Conservation (phyloP, 2,797 vertebrate species). For the Enteromius radiatus region DNA sequence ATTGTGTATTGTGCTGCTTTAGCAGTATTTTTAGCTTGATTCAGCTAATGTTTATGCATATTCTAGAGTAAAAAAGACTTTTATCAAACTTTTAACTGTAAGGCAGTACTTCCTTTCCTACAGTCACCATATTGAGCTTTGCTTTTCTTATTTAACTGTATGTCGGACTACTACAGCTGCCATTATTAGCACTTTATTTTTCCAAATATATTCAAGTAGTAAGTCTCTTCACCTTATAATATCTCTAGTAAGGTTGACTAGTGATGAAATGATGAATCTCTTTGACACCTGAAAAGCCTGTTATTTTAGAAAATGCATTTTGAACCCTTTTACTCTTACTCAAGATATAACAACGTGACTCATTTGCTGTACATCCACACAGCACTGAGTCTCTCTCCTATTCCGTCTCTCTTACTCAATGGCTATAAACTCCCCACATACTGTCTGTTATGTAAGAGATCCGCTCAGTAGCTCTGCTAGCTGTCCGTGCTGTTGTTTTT, state of each 20-base stretch:
- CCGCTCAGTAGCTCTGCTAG: slow-evolving; percentile 14
- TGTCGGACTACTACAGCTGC: background rate
- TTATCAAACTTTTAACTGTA: background rate
- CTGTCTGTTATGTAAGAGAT: slow-evolving; percentile 43
- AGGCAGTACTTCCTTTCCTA: no score
- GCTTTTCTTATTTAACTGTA: background rate
- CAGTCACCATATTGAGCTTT: background rate
- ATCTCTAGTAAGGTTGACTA: background rate
- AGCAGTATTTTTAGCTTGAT: background rate
- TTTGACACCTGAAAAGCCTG: background rate
- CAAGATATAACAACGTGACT: slow-evolving; percentile 26
- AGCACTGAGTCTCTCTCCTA: slow-evolving; percentile 19
- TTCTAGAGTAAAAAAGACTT: background rate
- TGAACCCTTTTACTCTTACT: slow-evolving; percentile 25
- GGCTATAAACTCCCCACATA: slow-evolving; percentile 26
- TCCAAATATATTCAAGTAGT: background rate
- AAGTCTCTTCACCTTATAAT: background rate
- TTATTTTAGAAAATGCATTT: slow-evolving; percentile 19
- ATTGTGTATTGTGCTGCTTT: background rate
- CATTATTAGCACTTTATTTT: background rate
- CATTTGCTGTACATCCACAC: slow-evolving; percentile 18
- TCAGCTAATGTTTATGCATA: background rate
- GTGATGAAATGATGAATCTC: background rate
- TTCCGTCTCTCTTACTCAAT: slow-evolving; percentile 21
- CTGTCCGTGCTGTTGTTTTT: slow-evolving; percentile 16